Conservation (phyloP, 2,888 invertebrate genomes). For the Eurytoma californica region DNA sequence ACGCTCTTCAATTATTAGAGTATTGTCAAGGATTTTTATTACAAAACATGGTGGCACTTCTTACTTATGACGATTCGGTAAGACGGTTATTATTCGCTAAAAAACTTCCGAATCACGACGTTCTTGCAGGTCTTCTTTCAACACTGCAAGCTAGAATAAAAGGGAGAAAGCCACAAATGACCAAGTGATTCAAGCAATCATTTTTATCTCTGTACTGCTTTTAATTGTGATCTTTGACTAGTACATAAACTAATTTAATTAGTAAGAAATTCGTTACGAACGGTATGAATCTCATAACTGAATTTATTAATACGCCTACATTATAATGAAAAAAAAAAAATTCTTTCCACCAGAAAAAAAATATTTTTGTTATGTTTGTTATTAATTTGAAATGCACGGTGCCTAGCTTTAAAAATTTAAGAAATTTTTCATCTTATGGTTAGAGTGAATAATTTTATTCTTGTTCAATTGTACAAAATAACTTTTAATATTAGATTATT, state of each 20-base stretch:
- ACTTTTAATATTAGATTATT: conserved; percentile 21
- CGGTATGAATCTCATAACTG: conserved; percentile 19
- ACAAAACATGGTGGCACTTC: conserved; percentile 95
- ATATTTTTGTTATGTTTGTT: background rate
- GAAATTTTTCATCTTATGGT: conserved; percentile 19
- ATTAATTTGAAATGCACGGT: background rate
- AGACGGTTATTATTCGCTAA: conserved; percentile 91
- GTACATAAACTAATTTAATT: conserved; percentile 4
- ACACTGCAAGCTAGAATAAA: conserved; percentile 90
- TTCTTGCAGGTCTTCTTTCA: conserved; percentile 86
- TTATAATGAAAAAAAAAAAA: background rate
- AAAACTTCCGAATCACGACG: conserved; percentile 92
- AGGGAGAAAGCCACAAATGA: conserved; percentile 75
- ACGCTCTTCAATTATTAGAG: conserved; percentile 89
- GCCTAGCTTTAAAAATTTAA: background rate
- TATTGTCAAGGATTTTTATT: conserved; percentile 93
- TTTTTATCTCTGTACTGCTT: conserved; percentile 5
- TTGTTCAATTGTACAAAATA: conserved; percentile 42
- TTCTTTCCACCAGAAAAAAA: background rate
- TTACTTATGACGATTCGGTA: conserved; percentile 93
- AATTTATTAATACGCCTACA: conserved; percentile 1
- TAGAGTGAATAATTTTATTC: conserved; percentile 11
- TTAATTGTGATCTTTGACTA: conserved; percentile 45
- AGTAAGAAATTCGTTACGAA: conserved; percentile 8
- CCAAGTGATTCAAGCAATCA: conserved; percentile 45